Evolutionary conservation across 1,140 invertebrate species (phyloP).

Genomic region (Drosophila repletoides): DNA sequence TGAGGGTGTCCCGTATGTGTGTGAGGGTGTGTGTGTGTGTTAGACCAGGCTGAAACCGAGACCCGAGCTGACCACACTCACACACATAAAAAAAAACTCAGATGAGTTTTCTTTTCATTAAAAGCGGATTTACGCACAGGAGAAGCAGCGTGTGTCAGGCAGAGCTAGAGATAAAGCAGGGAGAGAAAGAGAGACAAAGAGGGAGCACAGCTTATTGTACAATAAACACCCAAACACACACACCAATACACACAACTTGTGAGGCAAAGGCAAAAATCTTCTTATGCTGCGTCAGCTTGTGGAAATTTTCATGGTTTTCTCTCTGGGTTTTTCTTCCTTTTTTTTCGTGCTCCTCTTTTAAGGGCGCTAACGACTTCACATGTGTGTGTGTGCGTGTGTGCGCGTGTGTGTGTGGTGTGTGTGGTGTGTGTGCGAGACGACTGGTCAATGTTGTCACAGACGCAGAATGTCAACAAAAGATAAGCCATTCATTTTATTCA

Average conservation of each 20-base stretch:
- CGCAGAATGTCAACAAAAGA: constrained; percentile 78
- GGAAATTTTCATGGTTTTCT: constrained; percentile 42
- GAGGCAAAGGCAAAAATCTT: constrained; percentile 26
- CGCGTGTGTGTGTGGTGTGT: constrained; percentile 19
- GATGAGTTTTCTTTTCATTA: constrained; percentile 81
- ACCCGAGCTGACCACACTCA: constrained; percentile 22
- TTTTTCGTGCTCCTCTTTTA: constrained; percentile 25
- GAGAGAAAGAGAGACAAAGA: not conserved
- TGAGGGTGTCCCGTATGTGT: not conserved
- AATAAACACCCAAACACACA: constrained; percentile 67
- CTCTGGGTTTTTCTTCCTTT: constrained; percentile 17
- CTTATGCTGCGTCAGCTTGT: constrained; percentile 50
- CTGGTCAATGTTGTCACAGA: constrained; percentile 80
- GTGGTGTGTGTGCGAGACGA: constrained; percentile 45
- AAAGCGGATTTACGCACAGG: constrained; percentile 77
- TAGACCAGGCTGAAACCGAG: not conserved
- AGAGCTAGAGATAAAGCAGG: not conserved
- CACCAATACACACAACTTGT: constrained; percentile 45
- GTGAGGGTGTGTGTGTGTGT: not conserved
- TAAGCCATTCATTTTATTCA: constrained; percentile 81
- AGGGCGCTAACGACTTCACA: constrained; percentile 57
- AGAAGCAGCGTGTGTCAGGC: constrained; percentile 21
- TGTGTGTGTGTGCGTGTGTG: constrained; percentile 3
- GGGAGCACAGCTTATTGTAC: constrained; percentile 70
- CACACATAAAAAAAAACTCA: constrained; percentile 53